Percentiles rank a stretch among this genome's conserved stretches.
Evolutionary conservation across 2,113 vertebrate genomes (phyloP).

Genomic region (Casuarius casuarius): DNA sequence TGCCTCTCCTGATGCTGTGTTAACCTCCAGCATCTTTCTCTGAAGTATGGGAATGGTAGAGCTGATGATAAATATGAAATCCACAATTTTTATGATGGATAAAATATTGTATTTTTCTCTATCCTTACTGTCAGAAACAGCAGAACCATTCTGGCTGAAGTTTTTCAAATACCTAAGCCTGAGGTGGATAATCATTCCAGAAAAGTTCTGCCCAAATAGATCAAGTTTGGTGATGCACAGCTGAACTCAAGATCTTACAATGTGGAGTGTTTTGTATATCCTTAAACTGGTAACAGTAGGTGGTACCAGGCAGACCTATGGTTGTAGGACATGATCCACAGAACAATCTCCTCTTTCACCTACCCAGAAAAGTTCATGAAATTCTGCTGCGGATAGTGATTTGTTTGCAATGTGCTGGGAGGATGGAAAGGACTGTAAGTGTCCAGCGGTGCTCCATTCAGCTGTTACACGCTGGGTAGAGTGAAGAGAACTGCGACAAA

Average conservation of each 20-base stretch:
- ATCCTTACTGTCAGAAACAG: not conserved
- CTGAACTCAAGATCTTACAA: not conserved
- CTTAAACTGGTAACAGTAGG: not conserved
- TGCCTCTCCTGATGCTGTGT: not conserved
- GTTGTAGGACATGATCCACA: not conserved
- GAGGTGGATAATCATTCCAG: not conserved
- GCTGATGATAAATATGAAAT: not conserved
- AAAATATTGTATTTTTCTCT: not conserved
- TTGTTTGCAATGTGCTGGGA: not conserved
- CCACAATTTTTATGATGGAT: not conserved
- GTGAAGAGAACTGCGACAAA: not conserved
- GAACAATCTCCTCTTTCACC: not conserved
- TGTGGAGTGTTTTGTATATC: not conserved
- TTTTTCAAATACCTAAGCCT: not conserved
- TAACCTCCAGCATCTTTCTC: not conserved
- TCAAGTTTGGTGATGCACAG: not conserved
- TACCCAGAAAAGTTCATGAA: not conserved
- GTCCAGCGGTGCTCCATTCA: not conserved
- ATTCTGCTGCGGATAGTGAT: not conserved
- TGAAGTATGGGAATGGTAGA: not conserved
- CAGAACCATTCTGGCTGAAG: not conserved
- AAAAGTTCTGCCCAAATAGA: not conserved
- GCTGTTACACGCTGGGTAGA: not conserved
- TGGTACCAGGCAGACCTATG: not conserved
- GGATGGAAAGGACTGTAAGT: not conserved